A percentile compares a stretch with the other conserved stretches of the same genome.
Conservation (phyloP, 1,140 invertebrate genomes). For the Pristionchus pacificus region DNA sequence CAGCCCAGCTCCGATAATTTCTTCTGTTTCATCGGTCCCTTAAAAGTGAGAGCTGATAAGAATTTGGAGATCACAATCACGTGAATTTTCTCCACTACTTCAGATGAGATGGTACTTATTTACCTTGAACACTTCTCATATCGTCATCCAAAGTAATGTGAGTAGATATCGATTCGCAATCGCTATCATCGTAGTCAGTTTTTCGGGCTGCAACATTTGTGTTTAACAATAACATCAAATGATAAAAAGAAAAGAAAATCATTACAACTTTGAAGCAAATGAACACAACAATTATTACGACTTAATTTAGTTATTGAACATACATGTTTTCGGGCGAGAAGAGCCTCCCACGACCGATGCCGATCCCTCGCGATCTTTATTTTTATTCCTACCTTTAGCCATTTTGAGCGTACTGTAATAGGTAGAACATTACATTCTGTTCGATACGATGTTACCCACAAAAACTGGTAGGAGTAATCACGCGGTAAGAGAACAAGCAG, state of each 20-base stretch:
- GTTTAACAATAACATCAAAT: background rate
- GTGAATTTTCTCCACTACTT: background rate
- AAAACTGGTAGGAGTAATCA: background rate
- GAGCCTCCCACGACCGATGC: constrained; percentile 4
- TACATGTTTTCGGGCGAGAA: background rate
- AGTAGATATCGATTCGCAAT: constrained; percentile 15
- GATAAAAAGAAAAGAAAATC: constrained; percentile 6
- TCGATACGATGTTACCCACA: background rate
- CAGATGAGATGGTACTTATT: background rate
- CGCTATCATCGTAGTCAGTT: constrained; percentile 14
- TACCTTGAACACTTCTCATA: constrained; percentile 18
- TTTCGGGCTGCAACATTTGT: background rate
- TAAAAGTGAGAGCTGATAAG: background rate
- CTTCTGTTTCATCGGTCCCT: constrained; percentile 22
- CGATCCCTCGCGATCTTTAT: constrained; percentile 20
- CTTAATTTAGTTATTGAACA: background rate
- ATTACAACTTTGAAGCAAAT: background rate
- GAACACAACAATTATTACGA: background rate
- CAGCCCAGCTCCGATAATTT: constrained; percentile 1
- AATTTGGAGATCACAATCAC: too few species aligned
- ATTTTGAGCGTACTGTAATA: background rate
- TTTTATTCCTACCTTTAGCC: constrained; percentile 21
- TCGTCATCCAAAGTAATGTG: constrained; percentile 27
- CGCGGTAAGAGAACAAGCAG: background rate
- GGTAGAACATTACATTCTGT: background rate